Evolutionary conservation across 2,113 vertebrate species (phyloP).

Genomic region (Chloropsis hardwickii): DNA sequence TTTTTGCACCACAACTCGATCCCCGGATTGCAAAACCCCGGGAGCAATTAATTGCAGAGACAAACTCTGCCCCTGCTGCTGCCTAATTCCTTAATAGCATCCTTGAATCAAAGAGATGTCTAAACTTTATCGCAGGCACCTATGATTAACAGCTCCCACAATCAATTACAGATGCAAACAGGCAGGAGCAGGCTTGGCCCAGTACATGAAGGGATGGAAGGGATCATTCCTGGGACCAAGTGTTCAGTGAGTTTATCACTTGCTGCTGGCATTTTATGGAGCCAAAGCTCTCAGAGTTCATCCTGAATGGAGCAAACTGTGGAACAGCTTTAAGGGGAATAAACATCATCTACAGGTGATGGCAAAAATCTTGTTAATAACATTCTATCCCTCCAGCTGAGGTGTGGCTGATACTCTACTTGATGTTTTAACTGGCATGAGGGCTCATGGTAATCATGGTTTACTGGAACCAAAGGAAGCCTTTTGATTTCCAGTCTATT

Average conservation of each 20-base stretch:
- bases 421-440: constrained; percentile 34
- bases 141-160: constrained; percentile 39
- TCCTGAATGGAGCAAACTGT: not conserved
- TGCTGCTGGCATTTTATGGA: not conserved
- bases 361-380: constrained; percentile 18
- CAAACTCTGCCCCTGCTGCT: constrained; percentile 15
- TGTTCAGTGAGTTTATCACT: not conserved
- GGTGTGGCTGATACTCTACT: constrained; percentile 10
- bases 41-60: constrained; percentile 34
- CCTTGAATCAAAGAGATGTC: constrained; percentile 45
- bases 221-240: not conserved
- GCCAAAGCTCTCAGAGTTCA: not conserved
- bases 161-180: constrained; percentile 48
- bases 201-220: not conserved
- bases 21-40: not conserved
- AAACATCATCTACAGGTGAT: not conserved
- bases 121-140: constrained; percentile 18
- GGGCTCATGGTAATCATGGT: constrained; percentile 4
- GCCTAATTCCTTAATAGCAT: constrained; percentile 56
- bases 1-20: not conserved
- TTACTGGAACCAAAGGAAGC: constrained; percentile 20
- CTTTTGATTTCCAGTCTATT: not conserved
- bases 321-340: not conserved
- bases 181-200: not conserved
- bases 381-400: constrained; percentile 8